Percentiles rank a stretch among this genome's conserved stretches.
These are phyloP conservation scores for Perca flavescens DNA, from an alignment of 2,113 vertebrate genomes.

Conservation along the genomic window DNA sequence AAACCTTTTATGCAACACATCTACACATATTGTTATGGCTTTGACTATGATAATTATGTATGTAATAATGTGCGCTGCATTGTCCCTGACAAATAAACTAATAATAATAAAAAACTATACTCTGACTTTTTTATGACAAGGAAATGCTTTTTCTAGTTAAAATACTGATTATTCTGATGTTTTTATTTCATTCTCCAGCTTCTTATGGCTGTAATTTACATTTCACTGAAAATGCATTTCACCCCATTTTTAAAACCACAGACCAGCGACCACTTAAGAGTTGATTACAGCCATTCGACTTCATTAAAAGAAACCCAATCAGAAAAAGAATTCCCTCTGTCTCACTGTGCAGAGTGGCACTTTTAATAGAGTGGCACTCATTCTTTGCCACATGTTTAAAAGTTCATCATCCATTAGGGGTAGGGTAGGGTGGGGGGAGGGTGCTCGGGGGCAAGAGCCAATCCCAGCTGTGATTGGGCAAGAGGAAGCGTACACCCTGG, in stretches of 20 bases:
- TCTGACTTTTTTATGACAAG: too few relatives aligned
- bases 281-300: conserved; percentile 49
- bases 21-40: too few relatives aligned
- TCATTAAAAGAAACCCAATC: conserved; percentile 52
- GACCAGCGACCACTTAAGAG: conserved; percentile 13
- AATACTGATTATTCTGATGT: neutral
- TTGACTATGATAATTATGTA: too few relatives aligned
- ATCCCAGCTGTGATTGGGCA: neutral
- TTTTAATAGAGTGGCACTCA: conserved; percentile 39
- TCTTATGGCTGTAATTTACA: neutral
- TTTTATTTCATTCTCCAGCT: neutral
- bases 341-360: conserved; percentile 24
- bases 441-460: neutral
- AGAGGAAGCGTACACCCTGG: neutral
- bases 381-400: conserved; percentile 42
- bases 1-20: too few relatives aligned
- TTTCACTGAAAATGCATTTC: conserved; percentile 18
- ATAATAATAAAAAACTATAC: too few relatives aligned
- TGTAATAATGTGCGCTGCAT: too few relatives aligned
- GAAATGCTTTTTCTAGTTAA: neutral
- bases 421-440: neutral
- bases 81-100: too few relatives aligned
- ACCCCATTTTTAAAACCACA: conserved; percentile 15
- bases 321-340: conserved; percentile 30
- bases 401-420: conserved; percentile 27